Conservation (phyloP, 37 sponge, comb jelly and placozoan species). For the Halichondria panicea region DNA sequence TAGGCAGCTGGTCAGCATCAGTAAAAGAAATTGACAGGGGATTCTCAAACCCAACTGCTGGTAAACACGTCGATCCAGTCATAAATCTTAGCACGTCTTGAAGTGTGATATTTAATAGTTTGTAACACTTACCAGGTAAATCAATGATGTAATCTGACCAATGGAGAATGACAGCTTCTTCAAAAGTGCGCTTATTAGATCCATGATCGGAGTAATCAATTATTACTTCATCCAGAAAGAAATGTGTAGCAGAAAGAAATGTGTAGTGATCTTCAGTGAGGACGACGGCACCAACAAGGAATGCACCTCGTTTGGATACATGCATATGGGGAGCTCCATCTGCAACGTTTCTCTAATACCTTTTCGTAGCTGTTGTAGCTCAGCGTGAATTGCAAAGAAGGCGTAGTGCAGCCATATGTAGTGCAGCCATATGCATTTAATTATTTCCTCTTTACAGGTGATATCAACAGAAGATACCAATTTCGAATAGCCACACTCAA, state of each 20-base stretch:
- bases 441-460: neutral
- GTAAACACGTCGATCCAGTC: slow-evolving; percentile 4
- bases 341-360: slow-evolving; percentile 7
- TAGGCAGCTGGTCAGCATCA: neutral
- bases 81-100: slow-evolving; percentile 8
- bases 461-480: neutral
- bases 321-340: neutral
- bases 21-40: slow-evolving; percentile 4
- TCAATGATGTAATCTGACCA: slow-evolving; percentile 10
- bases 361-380: slow-evolving; percentile 1
- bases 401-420: slow-evolving; percentile 7
- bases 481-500: slow-evolving; percentile 5
- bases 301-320: slow-evolving; percentile 6
- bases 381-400: slow-evolving; percentile 1
- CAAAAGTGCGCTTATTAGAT: neutral
- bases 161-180: neutral
- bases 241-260: neutral
- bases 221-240: slow-evolving; percentile 2
- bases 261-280: neutral
- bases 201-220: slow-evolving; percentile 6
- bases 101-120: too few species aligned
- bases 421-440: slow-evolving; percentile 13
- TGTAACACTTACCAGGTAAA: neutral
- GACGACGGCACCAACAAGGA: neutral
- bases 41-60: slow-evolving; percentile 16